Base-by-base conservation (phyloP, 2,888 invertebrate genomes). In the Hololepta plana region DNA sequence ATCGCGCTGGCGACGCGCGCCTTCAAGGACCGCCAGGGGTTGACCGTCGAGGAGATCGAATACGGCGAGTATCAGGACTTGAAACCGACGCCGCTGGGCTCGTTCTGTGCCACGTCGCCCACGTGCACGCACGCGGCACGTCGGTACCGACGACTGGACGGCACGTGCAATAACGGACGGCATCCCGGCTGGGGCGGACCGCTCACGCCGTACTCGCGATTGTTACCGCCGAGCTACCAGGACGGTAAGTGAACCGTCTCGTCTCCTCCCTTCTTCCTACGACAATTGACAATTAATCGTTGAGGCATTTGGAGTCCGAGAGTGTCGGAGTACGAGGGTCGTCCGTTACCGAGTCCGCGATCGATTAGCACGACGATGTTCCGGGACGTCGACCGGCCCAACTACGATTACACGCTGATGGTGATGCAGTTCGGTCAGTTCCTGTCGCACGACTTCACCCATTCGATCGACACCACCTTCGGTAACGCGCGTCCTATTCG, bases 381-480 rank as follows among this genome's bases (percentile, higher is more conserved):
- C 19, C 45, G 57, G 1, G 68, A 72, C 34, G 55, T 55, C 2
- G 62, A 66, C 43, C 57, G 60, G 23, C 68, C 67, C 8, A 75
- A 77, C 46, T 38, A 47, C 1, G 60, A 62, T 1, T 63, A 63
- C 40, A 77, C 75, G 26, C 50, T 79, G 23, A 57, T 80, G 42
- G 55, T 77, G 28, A 76, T 76, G 73, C 76, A 80, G 48, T 82
- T 79, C 52, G 74, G 79, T 0, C 80, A 84, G 45, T 77, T 82
- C 40, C 47, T 84, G 6, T 66, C 74, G 0, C 79, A 84, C 33
- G 85, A 85, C 35, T 48, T 77, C 11, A 66, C 73, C 1, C 68
- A 77, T 28, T 73, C 76, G 0, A 67, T 77, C 2, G 64, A 72
- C 20, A 67, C 71, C 16, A 70, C 67, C 34, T 65, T 68, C 45